These are phyloP conservation scores for Drosophila fuyamai DNA, from an alignment of 1,140 invertebrate genomes.

Conservation along the genomic window DNA sequence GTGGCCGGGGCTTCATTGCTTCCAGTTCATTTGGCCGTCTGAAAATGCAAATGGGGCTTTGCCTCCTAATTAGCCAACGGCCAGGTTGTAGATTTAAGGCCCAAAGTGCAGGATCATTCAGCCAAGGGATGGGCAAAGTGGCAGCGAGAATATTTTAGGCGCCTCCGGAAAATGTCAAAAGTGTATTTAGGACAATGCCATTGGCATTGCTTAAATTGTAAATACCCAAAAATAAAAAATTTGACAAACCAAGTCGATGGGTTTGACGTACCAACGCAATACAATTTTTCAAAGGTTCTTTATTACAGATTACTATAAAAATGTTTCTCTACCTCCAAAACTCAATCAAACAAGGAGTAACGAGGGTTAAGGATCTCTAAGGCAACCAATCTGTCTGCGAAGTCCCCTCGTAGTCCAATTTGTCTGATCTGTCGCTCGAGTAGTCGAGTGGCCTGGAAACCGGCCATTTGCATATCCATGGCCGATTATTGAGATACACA, in stretches of 20 bases:
- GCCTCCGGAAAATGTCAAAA: slow-evolving; percentile 56
- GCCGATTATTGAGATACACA: slow-evolving; percentile 33
- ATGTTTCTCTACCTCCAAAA: background rate
- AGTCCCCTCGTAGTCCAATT: slow-evolving; percentile 10
- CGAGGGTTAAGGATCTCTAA: background rate
- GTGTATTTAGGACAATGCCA: slow-evolving; percentile 22
- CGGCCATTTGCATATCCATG: slow-evolving; percentile 56
- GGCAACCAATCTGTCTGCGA: slow-evolving; percentile 7
- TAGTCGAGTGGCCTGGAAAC: slow-evolving; percentile 12
- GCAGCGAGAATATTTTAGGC: slow-evolving; percentile 38
- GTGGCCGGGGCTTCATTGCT: slow-evolving; percentile 53
- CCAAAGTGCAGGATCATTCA: background rate
- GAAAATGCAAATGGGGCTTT: slow-evolving; percentile 62
- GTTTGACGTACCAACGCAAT: background rate
- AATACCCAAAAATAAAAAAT: background rate
- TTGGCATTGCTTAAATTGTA: slow-evolving; percentile 40
- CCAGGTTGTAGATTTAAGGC: slow-evolving; percentile 6
- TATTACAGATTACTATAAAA: background rate
- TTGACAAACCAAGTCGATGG: background rate
- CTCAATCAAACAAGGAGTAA: background rate
- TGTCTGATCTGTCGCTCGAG: slow-evolving; percentile 36
- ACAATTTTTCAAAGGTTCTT: no score
- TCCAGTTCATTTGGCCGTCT: slow-evolving; percentile 61
- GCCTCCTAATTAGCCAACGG: slow-evolving; percentile 56
- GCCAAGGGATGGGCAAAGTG: background rate